Evolutionary conservation across 2,888 invertebrate species (phyloP), one percentile per base, ranked within the genome.

Genomic region (Mechanitis mazaeus): DNA sequence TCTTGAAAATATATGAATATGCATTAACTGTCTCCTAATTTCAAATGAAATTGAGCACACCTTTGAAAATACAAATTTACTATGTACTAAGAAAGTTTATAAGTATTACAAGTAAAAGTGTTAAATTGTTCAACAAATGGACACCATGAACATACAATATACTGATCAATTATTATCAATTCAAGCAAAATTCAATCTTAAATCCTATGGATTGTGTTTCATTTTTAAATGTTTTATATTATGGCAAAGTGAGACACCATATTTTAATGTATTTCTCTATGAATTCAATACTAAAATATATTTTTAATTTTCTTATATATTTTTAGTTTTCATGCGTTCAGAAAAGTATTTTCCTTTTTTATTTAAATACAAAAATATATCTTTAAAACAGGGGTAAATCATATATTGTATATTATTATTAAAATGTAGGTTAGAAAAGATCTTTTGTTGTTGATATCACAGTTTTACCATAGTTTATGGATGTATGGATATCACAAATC

Each of bases 401-500:
- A 42, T 42, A 42, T 9, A 9, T 9, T 42, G 38, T 42, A 42
- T 9, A 42, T 42, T 9, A 11, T 9, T 42, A 9, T 42, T 7
- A 42, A 9, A 42, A 42, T 9, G 42, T 42, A 42, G 42, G 42
- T 42, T 42, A 11, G 7, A 42, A 20, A 42, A 5, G 42, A 42
- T 42, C 9, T 42, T 9, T 9, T 42, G 42, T 42, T 42, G 42
- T 42, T 42, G 9, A 3, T 9, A 11, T 42, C 7, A 9, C 9
- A 11, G 42, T 42, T 9, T 7, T 42, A 42, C 3, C 42, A 11
- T 11, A 42, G 42, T 64, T 69, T 65, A 68, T 67, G 55, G 64
- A 59, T 60, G 57, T 65, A 68, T 67, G 55, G 64, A 59, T 60
- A 58, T 64, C 61, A 62, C 66, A 64, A 60, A 47, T 64, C 63